Evolutionary conservation across 1,140 invertebrate genomes (phyloP).

Genomic region (Trypoxylus dichotomus): DNA sequence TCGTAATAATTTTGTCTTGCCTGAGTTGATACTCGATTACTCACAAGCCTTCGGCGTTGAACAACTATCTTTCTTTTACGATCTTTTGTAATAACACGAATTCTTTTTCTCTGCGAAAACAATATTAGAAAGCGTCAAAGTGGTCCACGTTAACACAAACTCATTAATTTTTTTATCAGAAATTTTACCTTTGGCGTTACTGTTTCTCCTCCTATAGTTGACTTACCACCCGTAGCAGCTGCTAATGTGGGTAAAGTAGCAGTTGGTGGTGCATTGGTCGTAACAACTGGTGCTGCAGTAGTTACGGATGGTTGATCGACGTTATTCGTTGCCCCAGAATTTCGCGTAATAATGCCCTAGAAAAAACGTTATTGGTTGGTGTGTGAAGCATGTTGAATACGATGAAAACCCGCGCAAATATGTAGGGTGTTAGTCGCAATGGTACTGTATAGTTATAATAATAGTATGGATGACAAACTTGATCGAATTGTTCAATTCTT

Average conservation of each 20-base stretch:
- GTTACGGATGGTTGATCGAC: conserved; percentile 32
- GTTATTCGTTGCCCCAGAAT: conserved; percentile 31
- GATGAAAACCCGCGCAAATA: not conserved
- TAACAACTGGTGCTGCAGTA: conserved; percentile 28
- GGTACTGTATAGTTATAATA: not conserved
- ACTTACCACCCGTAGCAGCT: not conserved
- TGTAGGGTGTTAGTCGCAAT: not conserved
- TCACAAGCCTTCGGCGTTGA: conserved; percentile 3
- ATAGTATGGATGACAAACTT: not conserved
- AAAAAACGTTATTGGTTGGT: conserved; percentile 6
- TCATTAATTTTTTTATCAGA: not conserved
- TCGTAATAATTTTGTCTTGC: not conserved
- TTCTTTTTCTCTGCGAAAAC: conserved; percentile 16
- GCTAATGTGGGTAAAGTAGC: not conserved
- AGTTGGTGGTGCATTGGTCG: conserved; percentile 25
- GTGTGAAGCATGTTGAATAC: not conserved
- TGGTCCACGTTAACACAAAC: not conserved
- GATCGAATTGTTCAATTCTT: no score
- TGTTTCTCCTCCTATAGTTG: not conserved
- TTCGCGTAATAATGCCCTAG: conserved; percentile 28
- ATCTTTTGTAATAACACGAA: conserved; percentile 1
- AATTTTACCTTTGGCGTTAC: not conserved
- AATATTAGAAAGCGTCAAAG: not conserved
- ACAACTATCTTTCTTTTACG: conserved; percentile 20
- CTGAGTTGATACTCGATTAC: not conserved